Evolutionary conservation across 37 sponge, comb jelly and placozoan species (phyloP).

Genomic region (Oscarella lobularis): DNA sequence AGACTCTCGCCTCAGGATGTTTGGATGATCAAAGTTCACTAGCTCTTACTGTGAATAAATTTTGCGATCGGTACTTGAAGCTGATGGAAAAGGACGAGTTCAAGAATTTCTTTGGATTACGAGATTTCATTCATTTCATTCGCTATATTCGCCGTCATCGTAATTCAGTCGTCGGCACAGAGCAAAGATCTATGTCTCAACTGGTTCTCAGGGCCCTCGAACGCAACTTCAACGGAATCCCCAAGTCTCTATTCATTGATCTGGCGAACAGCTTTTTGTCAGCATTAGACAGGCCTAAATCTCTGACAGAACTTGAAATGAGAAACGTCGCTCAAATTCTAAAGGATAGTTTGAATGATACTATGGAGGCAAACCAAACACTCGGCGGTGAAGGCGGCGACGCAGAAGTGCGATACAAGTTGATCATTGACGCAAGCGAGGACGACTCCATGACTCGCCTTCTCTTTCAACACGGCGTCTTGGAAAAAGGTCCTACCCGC

Average conservation of each 20-base stretch:
- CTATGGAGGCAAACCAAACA: background rate
- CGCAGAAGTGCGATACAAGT: conserved; percentile 58
- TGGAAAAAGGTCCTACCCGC: conserved; percentile 25
- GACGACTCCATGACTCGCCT: conserved; percentile 51
- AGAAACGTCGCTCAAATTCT: conserved; percentile 36
- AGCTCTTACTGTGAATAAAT: conserved; percentile 24
- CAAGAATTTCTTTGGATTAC: conserved; percentile 45
- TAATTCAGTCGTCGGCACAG: conserved; percentile 1
- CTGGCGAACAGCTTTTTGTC: background rate
- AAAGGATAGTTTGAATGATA: conserved; percentile 36
- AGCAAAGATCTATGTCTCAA: no score
- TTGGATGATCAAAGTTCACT: conserved; percentile 8
- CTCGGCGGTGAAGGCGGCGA: conserved; percentile 14
- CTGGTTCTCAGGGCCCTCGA: conserved; percentile 68
- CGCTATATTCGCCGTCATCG: conserved; percentile 44
- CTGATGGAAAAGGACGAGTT: conserved; percentile 18
- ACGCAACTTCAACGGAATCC: conserved; percentile 76
- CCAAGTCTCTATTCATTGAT: background rate
- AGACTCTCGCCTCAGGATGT: background rate
- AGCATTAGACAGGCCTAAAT: background rate
- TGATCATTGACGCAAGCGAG: conserved; percentile 73
- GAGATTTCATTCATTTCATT: conserved; percentile 74
- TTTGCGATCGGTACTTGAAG: conserved; percentile 24
- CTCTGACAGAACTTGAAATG: background rate
- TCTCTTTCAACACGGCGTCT: conserved; percentile 42